phyloP scores from a whole-genome alignment of 2,797 vertebrate genomes.

The Coluber constrictor region DNA sequence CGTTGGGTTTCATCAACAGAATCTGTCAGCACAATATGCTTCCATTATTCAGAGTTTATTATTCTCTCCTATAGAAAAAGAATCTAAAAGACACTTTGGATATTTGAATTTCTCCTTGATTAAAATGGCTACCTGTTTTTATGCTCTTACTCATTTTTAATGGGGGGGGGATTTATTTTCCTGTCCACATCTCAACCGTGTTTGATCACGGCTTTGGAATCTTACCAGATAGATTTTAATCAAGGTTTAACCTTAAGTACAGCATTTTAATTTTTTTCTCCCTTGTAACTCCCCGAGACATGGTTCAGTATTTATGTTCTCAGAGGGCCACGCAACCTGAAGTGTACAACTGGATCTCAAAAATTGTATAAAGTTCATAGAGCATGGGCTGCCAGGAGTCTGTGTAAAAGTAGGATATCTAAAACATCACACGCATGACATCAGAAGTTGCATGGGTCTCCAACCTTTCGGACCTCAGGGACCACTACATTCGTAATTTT shows the following conservation, averaged over 20 bases:
- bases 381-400: not conserved
- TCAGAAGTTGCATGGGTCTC: not conserved
- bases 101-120: conserved; percentile 7
- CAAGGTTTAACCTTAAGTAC: not conserved
- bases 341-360: no score
- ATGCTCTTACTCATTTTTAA: not conserved
- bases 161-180: not conserved
- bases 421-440: not conserved
- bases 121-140: conserved; percentile 24
- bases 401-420: not conserved
- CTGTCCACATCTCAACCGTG: fast-evolving
- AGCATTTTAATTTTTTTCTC: not conserved
- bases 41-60: not conserved
- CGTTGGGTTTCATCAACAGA: conserved; percentile 7
- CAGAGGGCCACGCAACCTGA: not conserved
- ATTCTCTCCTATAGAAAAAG: not conserved
- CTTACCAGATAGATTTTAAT: not conserved
- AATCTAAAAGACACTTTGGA: conserved; percentile 15
- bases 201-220: conserved; percentile 13
- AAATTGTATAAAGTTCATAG: not conserved
- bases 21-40: not conserved
- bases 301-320: not conserved
- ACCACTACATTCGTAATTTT: no score
- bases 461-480: no score
- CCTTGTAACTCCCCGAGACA: not conserved